phyloP scores from a whole-genome alignment of 2,888 invertebrate species.

The Ashinkailepas kermadecensis region DNA sequence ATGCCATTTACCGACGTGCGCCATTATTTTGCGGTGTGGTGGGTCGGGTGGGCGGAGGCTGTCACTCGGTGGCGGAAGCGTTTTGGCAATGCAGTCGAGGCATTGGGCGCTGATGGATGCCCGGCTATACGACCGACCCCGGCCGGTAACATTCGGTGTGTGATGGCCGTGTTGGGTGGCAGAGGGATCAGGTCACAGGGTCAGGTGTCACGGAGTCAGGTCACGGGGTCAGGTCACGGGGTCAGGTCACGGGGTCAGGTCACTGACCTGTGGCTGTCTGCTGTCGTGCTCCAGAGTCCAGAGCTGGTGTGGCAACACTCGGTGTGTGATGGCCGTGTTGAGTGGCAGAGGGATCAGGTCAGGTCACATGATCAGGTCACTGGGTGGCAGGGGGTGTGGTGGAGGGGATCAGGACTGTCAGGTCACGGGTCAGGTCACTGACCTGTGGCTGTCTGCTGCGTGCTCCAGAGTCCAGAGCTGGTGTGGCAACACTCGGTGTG shows the following conservation, averaged over 20 bases:
- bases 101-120: too few relatives aligned
- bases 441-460: too few relatives aligned
- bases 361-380: too few relatives aligned
- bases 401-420: too few relatives aligned
- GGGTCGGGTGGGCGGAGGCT: neutral
- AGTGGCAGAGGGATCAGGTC: neutral
- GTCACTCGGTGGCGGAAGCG: neutral
- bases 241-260: neutral
- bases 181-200: too few relatives aligned
- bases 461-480: too few relatives aligned
- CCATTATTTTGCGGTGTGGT: neutral
- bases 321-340: constrained; percentile 51
- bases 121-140: too few relatives aligned
- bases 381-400: too few relatives aligned
- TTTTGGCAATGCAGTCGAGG: too few relatives aligned
- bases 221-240: neutral
- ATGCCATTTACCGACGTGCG: neutral
- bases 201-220: neutral
- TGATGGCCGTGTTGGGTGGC: too few relatives aligned
- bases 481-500: too few relatives aligned
- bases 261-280: constrained; percentile 52
- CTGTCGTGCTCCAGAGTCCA: constrained; percentile 89
- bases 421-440: constrained; percentile 28
- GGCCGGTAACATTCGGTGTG: too few relatives aligned
- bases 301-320: constrained; percentile 82